Conservation (phyloP, 2,797 vertebrate genomes). For the Caiman crocodilus region DNA sequence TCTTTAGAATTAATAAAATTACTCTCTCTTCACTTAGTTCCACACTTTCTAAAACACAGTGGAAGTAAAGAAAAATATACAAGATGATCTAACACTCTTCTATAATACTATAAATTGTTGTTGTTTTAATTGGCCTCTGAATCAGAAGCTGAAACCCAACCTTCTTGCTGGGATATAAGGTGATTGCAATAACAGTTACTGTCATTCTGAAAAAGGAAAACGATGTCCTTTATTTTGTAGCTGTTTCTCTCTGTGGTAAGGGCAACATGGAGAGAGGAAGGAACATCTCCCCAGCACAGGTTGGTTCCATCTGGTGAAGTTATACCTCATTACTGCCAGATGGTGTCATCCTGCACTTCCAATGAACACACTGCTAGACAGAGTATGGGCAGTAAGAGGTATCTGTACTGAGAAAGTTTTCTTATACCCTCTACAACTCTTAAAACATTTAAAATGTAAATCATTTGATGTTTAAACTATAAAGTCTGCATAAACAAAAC, state of each 20-base stretch:
- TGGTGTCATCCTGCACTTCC: slow-evolving; percentile 62
- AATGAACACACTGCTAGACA: slow-evolving; percentile 27
- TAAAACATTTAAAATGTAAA: slow-evolving; percentile 4
- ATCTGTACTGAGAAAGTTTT: not conserved
- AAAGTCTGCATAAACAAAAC: not conserved
- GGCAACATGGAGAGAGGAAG: not conserved
- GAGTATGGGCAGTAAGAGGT: not conserved
- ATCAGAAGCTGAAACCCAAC: not conserved
- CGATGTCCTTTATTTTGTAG: not conserved
- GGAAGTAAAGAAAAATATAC: not conserved
- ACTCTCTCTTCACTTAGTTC: not conserved
- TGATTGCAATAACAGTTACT: not conserved
- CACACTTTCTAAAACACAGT: not conserved
- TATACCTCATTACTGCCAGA: slow-evolving; percentile 46
- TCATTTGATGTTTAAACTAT: not conserved
- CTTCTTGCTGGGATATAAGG: not conserved
- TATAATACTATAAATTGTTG: not conserved
- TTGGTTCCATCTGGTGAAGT: slow-evolving; percentile 17
- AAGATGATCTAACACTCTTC: not conserved
- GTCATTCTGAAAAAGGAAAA: not conserved
- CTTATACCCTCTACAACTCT: slow-evolving; percentile 28
- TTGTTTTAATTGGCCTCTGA: not conserved
- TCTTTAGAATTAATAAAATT: not conserved
- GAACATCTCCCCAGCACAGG: not conserved
- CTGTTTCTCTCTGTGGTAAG: not conserved